Conservation (phyloP, 1,140 invertebrate genomes). For the Homalodisca vitripennis region DNA sequence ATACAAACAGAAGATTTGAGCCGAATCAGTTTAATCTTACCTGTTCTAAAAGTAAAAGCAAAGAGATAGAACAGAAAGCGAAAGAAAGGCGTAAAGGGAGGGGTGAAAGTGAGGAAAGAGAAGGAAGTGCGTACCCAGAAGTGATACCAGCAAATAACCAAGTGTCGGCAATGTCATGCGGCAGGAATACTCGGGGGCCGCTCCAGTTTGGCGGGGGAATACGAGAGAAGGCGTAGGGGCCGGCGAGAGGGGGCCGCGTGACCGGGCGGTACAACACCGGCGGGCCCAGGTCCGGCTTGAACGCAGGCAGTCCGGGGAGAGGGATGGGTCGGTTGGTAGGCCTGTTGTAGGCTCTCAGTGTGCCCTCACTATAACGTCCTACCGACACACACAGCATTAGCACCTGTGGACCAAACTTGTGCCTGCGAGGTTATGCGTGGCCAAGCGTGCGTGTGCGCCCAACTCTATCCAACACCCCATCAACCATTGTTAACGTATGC, state of each 20-base stretch:
- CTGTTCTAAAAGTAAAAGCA: not conserved
- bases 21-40: not conserved
- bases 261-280: constrained; percentile 55
- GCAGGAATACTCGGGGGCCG: constrained; percentile 75
- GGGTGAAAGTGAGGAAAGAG: constrained; percentile 38
- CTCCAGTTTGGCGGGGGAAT: constrained; percentile 77
- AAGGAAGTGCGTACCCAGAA: constrained; percentile 62
- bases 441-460: not conserved
- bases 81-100: constrained; percentile 34
- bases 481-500: no score
- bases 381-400: constrained; percentile 4
- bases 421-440: not conserved
- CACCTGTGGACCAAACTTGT: not conserved
- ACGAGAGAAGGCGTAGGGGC: constrained; percentile 87
- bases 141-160: constrained; percentile 85
- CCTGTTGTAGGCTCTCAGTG: constrained; percentile 50
- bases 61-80: not conserved
- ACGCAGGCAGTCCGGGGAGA: constrained; percentile 52
- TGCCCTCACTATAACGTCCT: constrained; percentile 15
- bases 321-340: constrained; percentile 50
- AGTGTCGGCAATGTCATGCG: constrained; percentile 68
- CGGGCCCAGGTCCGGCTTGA: constrained; percentile 59
- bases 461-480: not conserved
- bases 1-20: no score
- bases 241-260: constrained; percentile 77